Conservation (phyloP, 2,888 invertebrate genomes). For the Asteroscopus sphinx region DNA sequence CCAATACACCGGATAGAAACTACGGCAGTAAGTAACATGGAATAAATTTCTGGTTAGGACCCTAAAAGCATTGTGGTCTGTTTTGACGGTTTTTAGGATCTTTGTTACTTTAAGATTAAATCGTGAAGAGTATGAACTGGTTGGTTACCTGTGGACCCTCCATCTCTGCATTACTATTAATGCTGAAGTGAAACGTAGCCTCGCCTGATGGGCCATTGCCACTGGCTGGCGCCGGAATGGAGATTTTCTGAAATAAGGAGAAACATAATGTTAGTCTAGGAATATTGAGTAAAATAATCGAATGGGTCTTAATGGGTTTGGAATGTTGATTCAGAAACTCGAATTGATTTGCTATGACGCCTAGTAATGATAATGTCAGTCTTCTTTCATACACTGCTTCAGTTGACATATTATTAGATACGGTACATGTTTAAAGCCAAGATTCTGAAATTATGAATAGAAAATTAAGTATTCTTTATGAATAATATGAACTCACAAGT, state of each 20-base stretch:
- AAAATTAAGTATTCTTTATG: conserved; percentile 21
- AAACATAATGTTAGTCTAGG: conserved; percentile 47
- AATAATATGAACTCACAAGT: conserved; percentile 23
- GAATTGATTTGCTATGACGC: conserved; percentile 4
- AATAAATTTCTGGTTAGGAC: too few species aligned
- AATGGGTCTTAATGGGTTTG: not conserved
- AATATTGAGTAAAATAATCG: not conserved
- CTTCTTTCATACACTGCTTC: not conserved
- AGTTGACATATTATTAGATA: conserved; percentile 8
- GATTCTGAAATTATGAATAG: conserved; percentile 9
- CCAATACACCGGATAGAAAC: conserved; percentile 26
- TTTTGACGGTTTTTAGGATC: not conserved
- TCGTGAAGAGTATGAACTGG: not conserved
- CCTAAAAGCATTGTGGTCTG: not conserved
- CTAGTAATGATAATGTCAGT: too few species aligned
- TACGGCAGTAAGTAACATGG: not conserved
- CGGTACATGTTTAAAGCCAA: conserved; percentile 16
- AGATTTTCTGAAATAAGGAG: conserved; percentile 91
- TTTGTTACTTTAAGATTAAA: not conserved
- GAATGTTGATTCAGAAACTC: not conserved
- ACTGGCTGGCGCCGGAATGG: conserved; percentile 92
- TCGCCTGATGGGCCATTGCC: conserved; percentile 83
- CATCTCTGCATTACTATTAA: conserved; percentile 94
- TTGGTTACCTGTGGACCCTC: conserved; percentile 92
- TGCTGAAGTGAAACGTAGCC: conserved; percentile 93